Evolutionary conservation across 2,888 invertebrate genomes (phyloP), one percentile per base, ranked within the genome.

Genomic region (Podotricha telesiphe): DNA sequence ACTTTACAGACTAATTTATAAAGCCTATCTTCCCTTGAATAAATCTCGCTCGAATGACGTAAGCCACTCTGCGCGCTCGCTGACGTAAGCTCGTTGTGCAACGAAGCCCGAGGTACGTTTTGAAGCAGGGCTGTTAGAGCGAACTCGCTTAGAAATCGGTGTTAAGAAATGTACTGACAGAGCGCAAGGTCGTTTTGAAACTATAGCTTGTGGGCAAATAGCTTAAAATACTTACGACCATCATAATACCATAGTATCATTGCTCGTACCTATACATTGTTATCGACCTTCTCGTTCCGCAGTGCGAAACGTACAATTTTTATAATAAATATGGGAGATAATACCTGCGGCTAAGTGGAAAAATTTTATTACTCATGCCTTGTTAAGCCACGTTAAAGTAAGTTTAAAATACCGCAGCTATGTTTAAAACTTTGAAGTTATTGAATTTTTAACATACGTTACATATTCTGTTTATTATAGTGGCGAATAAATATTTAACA

Each of bases 1-100:
- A 79, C 80, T 84, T 84, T 83, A 88, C 74, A 70, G 47, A 73
- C 65, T 74, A 76, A 75, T 76, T 68, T 80, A 77, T 84, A 90
- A 81, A 87, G 79, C 82, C 86, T 78, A 89, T 83, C 76, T 87
- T 90, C 72, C 84, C 81, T 78, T 82, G 87, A 73, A 77, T 74
- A 76, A 82, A 80, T 62, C 81, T 86, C 86, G 88, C 88, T 86
- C 82, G 86, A 86, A 87, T 93, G 92, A 93, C 92, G 92, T 93
- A 93, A 93, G 89, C 89, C 87, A 87, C 88, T 87, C 81, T 83
- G 87, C 86, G 84, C 85, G 90, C 86, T 86, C 84, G 92, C 92
- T 92, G 92, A 93, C 92, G 92, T 93, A 93, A 93, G 92, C 92
- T 88, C 86, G 92, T 93, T 93, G 93, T 92, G 92, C 92, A 93